phyloP scores from a whole-genome alignment of 2,888 invertebrate species.

The Oxystoma pomonae region DNA sequence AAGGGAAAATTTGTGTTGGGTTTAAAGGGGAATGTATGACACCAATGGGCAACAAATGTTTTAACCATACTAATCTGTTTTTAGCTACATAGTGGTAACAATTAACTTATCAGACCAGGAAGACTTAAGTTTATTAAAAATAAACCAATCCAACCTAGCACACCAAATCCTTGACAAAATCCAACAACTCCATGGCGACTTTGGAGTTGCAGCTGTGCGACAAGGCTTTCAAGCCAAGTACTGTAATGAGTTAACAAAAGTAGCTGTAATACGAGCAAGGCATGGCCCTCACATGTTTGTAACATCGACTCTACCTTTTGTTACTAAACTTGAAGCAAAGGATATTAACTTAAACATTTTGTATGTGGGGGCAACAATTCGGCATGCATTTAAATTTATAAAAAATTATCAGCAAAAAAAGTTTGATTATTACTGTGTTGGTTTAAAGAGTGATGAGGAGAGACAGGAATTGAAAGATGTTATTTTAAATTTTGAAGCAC shows the following conservation, averaged over 20 bases:
- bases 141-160: neutral
- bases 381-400: constrained; percentile 73
- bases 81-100: constrained; percentile 21
- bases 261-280: constrained; percentile 66
- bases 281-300: constrained; percentile 74
- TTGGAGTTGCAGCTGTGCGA: constrained; percentile 66
- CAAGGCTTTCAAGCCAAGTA: constrained; percentile 74
- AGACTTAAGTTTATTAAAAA: neutral
- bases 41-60: too few species aligned
- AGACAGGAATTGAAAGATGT: constrained; percentile 51
- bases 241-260: constrained; percentile 70
- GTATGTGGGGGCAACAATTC: constrained; percentile 74
- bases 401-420: constrained; percentile 63
- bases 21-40: too few species aligned
- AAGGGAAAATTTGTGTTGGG: too few species aligned
- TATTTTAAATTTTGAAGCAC: constrained; percentile 40
- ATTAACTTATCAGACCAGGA: constrained; percentile 12
- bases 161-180: constrained; percentile 55
- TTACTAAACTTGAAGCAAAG: constrained; percentile 62
- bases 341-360: constrained; percentile 60
- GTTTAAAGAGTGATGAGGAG: constrained; percentile 60
- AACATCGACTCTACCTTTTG: constrained; percentile 63
- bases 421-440: constrained; percentile 60
- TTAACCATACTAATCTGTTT: too few species aligned
- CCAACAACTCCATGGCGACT: constrained; percentile 70